Conservation (phyloP, 1,140 invertebrate genomes). For the Cydia fagiglandana region DNA sequence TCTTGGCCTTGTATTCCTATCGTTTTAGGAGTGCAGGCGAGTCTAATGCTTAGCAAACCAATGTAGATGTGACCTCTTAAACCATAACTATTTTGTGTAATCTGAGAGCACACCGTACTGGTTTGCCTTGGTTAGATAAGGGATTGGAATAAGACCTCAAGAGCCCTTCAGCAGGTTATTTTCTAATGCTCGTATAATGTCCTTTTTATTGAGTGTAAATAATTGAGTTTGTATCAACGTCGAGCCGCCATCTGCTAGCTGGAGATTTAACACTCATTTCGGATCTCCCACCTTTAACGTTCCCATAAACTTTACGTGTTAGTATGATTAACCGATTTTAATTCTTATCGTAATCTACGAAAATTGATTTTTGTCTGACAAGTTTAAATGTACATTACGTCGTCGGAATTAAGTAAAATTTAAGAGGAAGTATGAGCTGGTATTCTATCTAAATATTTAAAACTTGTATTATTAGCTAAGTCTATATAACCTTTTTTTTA, state of each 20-base stretch:
- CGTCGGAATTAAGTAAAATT: slow-evolving; percentile 55
- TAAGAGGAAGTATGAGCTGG: slow-evolving; percentile 28
- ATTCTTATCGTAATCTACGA: slow-evolving; percentile 45
- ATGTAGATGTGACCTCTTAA: background rate
- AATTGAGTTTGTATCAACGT: slow-evolving; percentile 74
- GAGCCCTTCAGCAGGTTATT: slow-evolving; percentile 50
- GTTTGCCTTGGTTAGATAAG: background rate
- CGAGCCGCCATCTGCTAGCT: slow-evolving; percentile 65
- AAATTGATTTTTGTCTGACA: slow-evolving; percentile 46
- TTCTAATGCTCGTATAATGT: slow-evolving; percentile 73
- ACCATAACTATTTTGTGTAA: background rate
- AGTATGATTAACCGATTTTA: slow-evolving; percentile 42
- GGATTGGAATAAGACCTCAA: background rate
- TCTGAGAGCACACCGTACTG: background rate
- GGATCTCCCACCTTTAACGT: slow-evolving; percentile 76
- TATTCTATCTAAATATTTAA: background rate
- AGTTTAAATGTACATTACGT: slow-evolving; percentile 56
- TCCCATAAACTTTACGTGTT: slow-evolving; percentile 69
- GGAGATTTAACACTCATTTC: slow-evolving; percentile 71
- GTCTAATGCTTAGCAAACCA: background rate
- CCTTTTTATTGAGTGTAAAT: slow-evolving; percentile 78
- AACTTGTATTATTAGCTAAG: background rate
- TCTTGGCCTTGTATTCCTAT: slow-evolving; percentile 10
- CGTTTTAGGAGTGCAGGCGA: background rate
- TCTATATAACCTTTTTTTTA: too few species aligned